Evolutionary conservation across 2,888 invertebrate species (phyloP).

Genomic region (Tholera decimalis): DNA sequence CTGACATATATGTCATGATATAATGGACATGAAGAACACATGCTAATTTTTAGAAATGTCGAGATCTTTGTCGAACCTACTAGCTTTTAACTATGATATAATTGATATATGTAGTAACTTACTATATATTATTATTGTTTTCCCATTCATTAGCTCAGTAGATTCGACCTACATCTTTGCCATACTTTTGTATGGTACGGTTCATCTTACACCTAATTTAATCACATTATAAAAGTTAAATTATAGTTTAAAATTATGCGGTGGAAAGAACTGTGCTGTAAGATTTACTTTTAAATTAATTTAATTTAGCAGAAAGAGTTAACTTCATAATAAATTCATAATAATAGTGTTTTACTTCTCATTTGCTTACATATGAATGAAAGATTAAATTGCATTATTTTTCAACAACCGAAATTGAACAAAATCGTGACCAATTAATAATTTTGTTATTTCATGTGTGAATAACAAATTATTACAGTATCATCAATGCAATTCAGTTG

Average conservation of each 20-base stretch:
- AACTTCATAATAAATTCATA: constrained; percentile 33
- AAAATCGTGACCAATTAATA: constrained; percentile 6
- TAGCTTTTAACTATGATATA: constrained; percentile 46
- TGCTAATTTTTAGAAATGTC: constrained; percentile 37
- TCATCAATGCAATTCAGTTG: not conserved
- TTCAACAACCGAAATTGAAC: not conserved
- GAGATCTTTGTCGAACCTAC: constrained; percentile 52
- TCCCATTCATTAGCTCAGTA: constrained; percentile 39
- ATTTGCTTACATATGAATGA: not conserved
- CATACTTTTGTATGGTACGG: constrained; percentile 50
- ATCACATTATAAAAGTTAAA: constrained; percentile 60
- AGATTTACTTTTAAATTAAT: constrained; percentile 19
- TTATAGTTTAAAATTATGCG: constrained; percentile 59
- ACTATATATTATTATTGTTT: constrained; percentile 62
- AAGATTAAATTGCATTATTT: constrained; percentile 3
- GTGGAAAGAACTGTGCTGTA: constrained; percentile 54
- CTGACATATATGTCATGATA: constrained; percentile 7
- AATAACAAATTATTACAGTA: constrained; percentile 9
- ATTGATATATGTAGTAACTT: constrained; percentile 60
- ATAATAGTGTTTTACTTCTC: constrained; percentile 11
- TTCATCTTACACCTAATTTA: constrained; percentile 57
- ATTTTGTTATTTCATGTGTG: constrained; percentile 6
- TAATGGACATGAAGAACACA: constrained; percentile 35
- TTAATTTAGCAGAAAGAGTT: constrained; percentile 16
- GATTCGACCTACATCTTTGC: constrained; percentile 55